phyloP scores from a whole-genome alignment of 1,140 invertebrate genomes.

The Drosophila tristis region DNA sequence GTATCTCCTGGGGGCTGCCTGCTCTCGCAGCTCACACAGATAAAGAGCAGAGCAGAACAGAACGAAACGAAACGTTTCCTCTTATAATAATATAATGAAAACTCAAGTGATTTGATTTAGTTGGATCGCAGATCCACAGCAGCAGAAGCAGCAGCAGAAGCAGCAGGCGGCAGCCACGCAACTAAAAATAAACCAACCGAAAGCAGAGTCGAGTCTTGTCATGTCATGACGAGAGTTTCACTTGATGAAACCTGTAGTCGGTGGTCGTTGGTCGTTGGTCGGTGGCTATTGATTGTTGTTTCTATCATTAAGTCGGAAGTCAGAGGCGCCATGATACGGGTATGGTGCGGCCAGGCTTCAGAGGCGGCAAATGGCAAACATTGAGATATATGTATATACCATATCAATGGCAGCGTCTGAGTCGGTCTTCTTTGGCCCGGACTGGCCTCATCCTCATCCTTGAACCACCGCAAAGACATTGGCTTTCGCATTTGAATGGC shows the following conservation, averaged over 20 bases:
- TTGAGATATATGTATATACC: slow-evolving; percentile 3
- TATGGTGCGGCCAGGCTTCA: not conserved
- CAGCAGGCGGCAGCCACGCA: slow-evolving; percentile 21
- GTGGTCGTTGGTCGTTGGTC: slow-evolving; percentile 10
- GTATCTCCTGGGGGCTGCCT: slow-evolving; percentile 26
- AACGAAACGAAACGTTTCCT: slow-evolving; percentile 23
- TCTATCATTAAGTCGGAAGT: slow-evolving; percentile 44
- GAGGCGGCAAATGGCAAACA: no score
- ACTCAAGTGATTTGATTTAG: slow-evolving; percentile 79
- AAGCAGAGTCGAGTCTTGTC: slow-evolving; percentile 22
- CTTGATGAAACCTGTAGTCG: slow-evolving; percentile 44
- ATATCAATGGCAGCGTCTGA: slow-evolving; percentile 17
- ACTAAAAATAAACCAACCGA: slow-evolving; percentile 46
- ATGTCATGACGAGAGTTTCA: slow-evolving; percentile 49
- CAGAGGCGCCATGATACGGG: not conserved
- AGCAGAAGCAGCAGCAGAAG: slow-evolving; percentile 14
- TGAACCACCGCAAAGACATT: slow-evolving; percentile 3
- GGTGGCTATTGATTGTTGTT: slow-evolving; percentile 28
- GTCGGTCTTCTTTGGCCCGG: slow-evolving; percentile 8
- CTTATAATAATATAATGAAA: slow-evolving; percentile 63
- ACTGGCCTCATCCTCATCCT: slow-evolving; percentile 30
- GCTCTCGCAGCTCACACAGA: slow-evolving; percentile 19
- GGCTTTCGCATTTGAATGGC: slow-evolving; percentile 14
- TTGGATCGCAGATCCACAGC: slow-evolving; percentile 43
- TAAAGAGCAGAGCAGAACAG: slow-evolving; percentile 15